Conservation (phyloP, 2,797 vertebrate genomes). For the Chaetophractus vellerosus region DNA sequence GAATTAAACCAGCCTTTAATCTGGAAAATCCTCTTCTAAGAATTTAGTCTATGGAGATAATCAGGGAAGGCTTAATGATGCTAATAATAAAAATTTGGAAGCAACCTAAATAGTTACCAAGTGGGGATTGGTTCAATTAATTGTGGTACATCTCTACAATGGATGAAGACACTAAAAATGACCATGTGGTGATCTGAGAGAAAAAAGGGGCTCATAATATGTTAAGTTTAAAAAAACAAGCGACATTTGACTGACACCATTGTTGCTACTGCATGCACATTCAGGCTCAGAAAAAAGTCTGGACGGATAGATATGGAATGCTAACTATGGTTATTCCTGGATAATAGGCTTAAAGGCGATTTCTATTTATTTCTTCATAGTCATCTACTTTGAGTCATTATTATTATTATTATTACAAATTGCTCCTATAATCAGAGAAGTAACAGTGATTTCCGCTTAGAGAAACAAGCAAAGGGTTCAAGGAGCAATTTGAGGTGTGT, state of each 20-base stretch:
- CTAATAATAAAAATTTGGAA: slow-evolving; percentile 41
- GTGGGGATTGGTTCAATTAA: slow-evolving; percentile 14
- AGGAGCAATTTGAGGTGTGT: too few relatives aligned
- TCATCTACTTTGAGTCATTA: slow-evolving; percentile 51
- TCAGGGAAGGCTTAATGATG: neutral
- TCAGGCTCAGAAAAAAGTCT: neutral
- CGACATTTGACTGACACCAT: neutral
- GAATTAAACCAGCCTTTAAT: slow-evolving; percentile 58
- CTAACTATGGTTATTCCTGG: slow-evolving; percentile 31
- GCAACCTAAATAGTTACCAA: slow-evolving; percentile 43
- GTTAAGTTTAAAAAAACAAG: neutral
- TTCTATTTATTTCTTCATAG: slow-evolving; percentile 60
- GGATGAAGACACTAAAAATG: neutral
- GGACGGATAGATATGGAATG: slow-evolving; percentile 45
- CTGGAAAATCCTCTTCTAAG: slow-evolving; percentile 60
- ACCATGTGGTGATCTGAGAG: slow-evolving; percentile 13
- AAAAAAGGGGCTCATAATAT: neutral
- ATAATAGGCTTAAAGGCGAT: slow-evolving; percentile 23
- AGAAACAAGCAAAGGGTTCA: slow-evolving; percentile 33
- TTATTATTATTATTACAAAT: slow-evolving; percentile 49
- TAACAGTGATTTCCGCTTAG: slow-evolving; percentile 54
- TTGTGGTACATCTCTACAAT: neutral
- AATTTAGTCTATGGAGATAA: slow-evolving; percentile 66
- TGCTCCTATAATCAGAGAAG: slow-evolving; percentile 44
- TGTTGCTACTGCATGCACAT: slow-evolving; percentile 7